phyloP scores from a whole-genome alignment of 1,140 invertebrate species.

The Nasonia vitripennis region DNA sequence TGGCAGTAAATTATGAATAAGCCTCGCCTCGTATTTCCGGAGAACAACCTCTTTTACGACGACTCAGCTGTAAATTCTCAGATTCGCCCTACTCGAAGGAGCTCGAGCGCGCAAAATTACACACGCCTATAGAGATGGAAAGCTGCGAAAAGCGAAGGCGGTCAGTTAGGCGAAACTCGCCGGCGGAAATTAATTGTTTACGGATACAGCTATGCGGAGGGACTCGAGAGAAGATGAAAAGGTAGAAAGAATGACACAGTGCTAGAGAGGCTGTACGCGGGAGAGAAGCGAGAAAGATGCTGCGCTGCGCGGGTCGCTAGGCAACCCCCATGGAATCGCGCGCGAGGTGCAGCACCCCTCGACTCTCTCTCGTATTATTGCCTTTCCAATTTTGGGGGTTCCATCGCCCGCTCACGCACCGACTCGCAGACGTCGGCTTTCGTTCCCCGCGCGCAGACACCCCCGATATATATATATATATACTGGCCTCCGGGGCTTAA shows the following conservation, averaged over 20 bases:
- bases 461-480: constrained; percentile 49
- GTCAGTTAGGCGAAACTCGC: constrained; percentile 6
- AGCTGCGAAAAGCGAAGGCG: background rate
- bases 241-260: constrained; percentile 47
- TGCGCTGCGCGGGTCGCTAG: constrained; percentile 64
- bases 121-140: too few species aligned
- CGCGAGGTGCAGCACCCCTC: constrained; percentile 35
- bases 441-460: background rate
- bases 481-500: constrained; percentile 45
- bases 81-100: too few species aligned
- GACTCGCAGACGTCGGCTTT: background rate
- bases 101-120: too few species aligned
- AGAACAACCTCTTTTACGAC: too few species aligned
- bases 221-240: constrained; percentile 30
- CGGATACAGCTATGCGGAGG: background rate
- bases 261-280: background rate
- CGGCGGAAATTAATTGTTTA: constrained; percentile 19
- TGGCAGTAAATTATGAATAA: too few species aligned
- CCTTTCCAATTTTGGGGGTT: constrained; percentile 72
- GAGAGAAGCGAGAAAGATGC: constrained; percentile 49
- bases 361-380: constrained; percentile 63
- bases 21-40: too few species aligned
- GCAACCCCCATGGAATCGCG: constrained; percentile 66
- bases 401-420: constrained; percentile 31
- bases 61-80: too few species aligned